phyloP scores from a whole-genome alignment of 1,140 invertebrate species.

The Rhopalosiphum maidis region DNA sequence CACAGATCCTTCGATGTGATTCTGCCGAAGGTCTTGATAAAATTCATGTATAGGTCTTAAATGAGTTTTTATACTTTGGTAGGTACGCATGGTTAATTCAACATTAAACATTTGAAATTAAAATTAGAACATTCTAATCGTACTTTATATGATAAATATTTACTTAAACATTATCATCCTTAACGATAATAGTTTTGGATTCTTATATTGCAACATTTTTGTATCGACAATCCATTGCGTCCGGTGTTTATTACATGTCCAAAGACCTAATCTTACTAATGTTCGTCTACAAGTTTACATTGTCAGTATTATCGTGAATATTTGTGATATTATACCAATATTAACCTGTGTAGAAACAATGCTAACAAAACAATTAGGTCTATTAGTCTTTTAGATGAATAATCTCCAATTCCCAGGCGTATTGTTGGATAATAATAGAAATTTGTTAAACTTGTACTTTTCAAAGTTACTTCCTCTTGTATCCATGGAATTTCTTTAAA shows the following conservation, averaged over 20 bases:
- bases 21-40: not conserved
- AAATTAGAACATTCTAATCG: not conserved
- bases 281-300: not conserved
- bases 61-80: slow-evolving; percentile 18
- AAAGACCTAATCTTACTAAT: slow-evolving; percentile 27
- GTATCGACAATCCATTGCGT: not conserved
- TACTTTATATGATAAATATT: not conserved
- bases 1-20: not conserved
- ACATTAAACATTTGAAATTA: not conserved
- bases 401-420: not conserved
- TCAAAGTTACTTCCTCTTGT: not conserved
- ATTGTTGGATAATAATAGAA: slow-evolving; percentile 4
- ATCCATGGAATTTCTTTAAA: slow-evolving; percentile 27
- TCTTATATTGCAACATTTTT: not conserved
- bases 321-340: not conserved
- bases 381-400: not conserved
- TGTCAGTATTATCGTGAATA: not conserved
- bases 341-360: not conserved
- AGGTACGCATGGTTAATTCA: not conserved
- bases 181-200: not conserved
- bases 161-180: not conserved
- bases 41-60: not conserved
- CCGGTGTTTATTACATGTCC: not conserved
- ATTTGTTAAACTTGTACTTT: not conserved
- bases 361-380: not conserved